Evolutionary conservation across 2,113 vertebrate species (phyloP), one percentile per base, ranked within the genome.

Genomic region (Polypterus bichir): DNA sequence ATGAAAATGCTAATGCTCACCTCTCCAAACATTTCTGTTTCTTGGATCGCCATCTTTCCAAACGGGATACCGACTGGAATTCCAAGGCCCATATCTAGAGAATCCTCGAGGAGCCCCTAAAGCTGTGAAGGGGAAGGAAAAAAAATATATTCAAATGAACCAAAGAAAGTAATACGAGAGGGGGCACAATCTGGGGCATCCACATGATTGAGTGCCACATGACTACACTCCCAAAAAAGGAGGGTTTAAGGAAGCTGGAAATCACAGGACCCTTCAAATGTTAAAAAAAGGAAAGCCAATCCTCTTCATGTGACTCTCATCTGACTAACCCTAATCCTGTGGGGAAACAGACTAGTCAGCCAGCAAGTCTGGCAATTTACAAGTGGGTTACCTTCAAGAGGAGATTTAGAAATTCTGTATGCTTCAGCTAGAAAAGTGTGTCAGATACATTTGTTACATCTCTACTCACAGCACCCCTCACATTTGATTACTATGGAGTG

Each of bases 221-320:
- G 44, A 44, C 71, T 47, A 67, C 62, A 45, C 66, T 60, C 64
- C 5, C 47, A 60, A 0, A 27, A 9, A 44, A 55, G 65, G 5
- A 60, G 63, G 64, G 76, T 69, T 74, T 69, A 69, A 72, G 69
- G 66, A 47, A 5, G 71, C 66, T 27, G 69, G 58, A 73, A 81
- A 70, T 91, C 89, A 94, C 87, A 87, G 76, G 89, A 81, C 65
- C 66, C 66, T 69, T 49, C 60, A 82, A 83, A 84, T 81, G 86
- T 76, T 27, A 27, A 27, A 27, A 27, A 27, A 27, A 27, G 2
- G 2, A 27, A 27, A 27, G 72, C 71, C 81, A 92, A 91, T 86
- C 90, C 79, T 49, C 83, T 89, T 87, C 93, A 93, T 94, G 93
- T 96, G 93, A 94, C 80, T 69, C 75, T 96, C 93, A 96, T 87